Percentiles rank a stretch among this genome's conserved stretches.
Conservation (phyloP, 2,797 vertebrate genomes). For the Leucoraja ocellata region DNA sequence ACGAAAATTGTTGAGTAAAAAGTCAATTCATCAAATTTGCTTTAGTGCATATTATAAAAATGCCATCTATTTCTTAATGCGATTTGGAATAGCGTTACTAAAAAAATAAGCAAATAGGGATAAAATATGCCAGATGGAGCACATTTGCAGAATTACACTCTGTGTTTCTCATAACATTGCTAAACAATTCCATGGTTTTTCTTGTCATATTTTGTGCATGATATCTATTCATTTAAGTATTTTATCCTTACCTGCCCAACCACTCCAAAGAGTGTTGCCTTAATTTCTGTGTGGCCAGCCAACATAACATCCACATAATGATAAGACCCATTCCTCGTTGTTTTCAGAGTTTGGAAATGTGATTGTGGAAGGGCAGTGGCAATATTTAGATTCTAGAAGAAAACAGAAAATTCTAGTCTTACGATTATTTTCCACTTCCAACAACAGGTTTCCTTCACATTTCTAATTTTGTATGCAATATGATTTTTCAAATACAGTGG, state of each 20-base stretch:
- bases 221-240: neutral
- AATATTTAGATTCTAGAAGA: constrained; percentile 55
- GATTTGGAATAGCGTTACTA: neutral
- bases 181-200: neutral
- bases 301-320: constrained; percentile 46
- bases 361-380: constrained; percentile 43
- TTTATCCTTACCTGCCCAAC: constrained; percentile 45
- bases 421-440: constrained; percentile 15
- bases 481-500: neutral
- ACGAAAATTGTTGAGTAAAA: neutral
- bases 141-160: neutral
- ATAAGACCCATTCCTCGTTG: constrained; percentile 51
- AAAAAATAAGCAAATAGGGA: neutral
- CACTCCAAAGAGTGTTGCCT: constrained; percentile 48
- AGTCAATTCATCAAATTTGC: neutral
- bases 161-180: neutral
- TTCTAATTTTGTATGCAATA: neutral
- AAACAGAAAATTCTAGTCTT: neutral
- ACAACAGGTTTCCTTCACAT: neutral
- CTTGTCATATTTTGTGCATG: neutral
- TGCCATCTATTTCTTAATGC: neutral
- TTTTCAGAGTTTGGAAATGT: constrained; percentile 49
- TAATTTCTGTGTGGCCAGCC: constrained; percentile 49
- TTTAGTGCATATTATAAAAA: neutral
- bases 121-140: neutral